Base-by-base conservation (phyloP, 2,113 vertebrate genomes). In the Megalops atlanticus region DNA sequence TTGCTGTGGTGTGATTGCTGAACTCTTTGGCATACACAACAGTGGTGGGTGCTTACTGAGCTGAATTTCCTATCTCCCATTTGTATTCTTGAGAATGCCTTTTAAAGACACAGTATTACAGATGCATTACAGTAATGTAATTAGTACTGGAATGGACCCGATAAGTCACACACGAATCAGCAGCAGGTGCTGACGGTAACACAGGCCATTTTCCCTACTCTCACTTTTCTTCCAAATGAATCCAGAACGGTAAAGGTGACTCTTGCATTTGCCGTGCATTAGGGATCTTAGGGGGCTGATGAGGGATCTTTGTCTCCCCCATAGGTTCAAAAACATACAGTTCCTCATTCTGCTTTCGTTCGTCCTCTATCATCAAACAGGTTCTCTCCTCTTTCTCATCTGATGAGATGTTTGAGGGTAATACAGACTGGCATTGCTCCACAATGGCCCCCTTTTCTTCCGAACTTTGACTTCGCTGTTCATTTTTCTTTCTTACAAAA, bases 221-320 rank as follows among this genome's bases (percentile, higher is more conserved):
- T 64, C 58, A 64, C n/a, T 64, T 64, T 10, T 64, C 58, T 24
- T n/a, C 58, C 7, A 27, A 31, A n/a, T 18, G 3, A 58, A n/a
- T 7, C 18, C 52, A n/a, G 52, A 58, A 24, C 1, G 18, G 24
- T 24, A 58, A n/a, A n/a, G 21, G 21, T 0, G 52, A 18, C 3
- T 5, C 52, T 58, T 18, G 18, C 4, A 24, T n/a, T 58, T n/a
- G 2, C 3, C 18, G n/a, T n/a, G n/a, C 52, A 58, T 18, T 24
- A 27, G 4, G n/a, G 58, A 27, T n/a, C n/a, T n/a, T n/a, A n/a
- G 58, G 58, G n/a, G 58, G 58, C 58, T 24, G 27, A 80, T 82
- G 78, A 70, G 87, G 80, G 79, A 83, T 82, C 86, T 90, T 89
- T 92, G 91, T 91, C 90, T 90, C 91, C 90, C 77, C 88, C 91